These are phyloP conservation scores for Danionella dracula DNA, from an alignment of 2,797 vertebrate genomes.

Conservation along the genomic window DNA sequence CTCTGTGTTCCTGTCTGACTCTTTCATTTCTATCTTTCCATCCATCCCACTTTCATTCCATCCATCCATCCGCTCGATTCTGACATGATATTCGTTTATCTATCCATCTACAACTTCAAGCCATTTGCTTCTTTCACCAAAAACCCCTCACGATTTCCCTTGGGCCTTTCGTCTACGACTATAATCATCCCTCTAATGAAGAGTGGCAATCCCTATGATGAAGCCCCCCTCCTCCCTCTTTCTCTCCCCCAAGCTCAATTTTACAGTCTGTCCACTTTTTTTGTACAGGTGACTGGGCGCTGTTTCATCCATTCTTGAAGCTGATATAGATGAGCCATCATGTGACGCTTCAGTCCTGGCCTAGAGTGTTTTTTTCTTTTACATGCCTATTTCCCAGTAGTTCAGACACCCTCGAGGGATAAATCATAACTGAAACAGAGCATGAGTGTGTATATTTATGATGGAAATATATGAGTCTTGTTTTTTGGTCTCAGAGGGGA, in stretches of 20 bases:
- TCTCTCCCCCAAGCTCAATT: constrained; percentile 12
- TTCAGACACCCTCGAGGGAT: constrained; percentile 12
- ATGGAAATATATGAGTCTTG: constrained; percentile 19
- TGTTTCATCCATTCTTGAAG: background rate
- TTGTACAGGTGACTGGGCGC: constrained; percentile 19
- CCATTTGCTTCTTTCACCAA: constrained; percentile 16
- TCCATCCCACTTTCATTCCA: background rate
- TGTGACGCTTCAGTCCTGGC: constrained; percentile 3
- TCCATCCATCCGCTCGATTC: background rate
- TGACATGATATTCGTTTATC: background rate
- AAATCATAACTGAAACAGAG: background rate
- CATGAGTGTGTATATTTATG: constrained; percentile 15
- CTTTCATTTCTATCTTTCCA: background rate
- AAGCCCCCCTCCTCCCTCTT: constrained; percentile 29
- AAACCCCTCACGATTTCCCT: constrained; percentile 23
- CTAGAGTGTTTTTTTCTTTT: constrained; percentile 8
- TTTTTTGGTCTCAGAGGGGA: constrained; percentile 31
- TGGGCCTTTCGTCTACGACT: constrained; percentile 35
- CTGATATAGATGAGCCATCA: constrained; percentile 12
- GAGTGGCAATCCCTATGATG: constrained; percentile 43
- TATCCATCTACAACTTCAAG: background rate
- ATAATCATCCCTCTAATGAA: constrained; percentile 44
- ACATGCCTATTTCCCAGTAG: constrained; percentile 7
- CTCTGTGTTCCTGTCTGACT: too few species aligned
- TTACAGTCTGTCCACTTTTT: constrained; percentile 14